phyloP scores from a whole-genome alignment of 1,140 invertebrate genomes.

The Pogonomyrmex californicus region DNA sequence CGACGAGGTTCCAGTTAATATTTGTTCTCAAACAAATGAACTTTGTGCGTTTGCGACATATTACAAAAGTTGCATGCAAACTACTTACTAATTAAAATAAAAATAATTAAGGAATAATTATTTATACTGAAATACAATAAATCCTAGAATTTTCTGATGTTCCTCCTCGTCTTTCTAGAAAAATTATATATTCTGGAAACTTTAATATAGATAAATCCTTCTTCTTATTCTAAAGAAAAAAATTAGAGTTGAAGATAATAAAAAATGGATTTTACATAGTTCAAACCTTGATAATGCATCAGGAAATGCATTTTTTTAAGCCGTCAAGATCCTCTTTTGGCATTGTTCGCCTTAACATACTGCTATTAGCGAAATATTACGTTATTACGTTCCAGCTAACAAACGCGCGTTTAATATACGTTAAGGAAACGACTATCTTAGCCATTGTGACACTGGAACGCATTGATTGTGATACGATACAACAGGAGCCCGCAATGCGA shows the following conservation, averaged over 20 bases:
- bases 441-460: slow-evolving; percentile 8
- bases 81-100: not conserved
- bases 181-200: slow-evolving; percentile 23
- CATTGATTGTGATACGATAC: slow-evolving; percentile 29
- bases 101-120: slow-evolving; percentile 3
- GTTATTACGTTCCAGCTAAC: not conserved
- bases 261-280: not conserved
- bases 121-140: not conserved
- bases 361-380: slow-evolving; percentile 26
- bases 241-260: not conserved
- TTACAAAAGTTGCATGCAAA: not conserved
- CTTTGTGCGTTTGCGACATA: not conserved
- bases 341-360: not conserved
- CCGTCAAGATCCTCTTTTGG: not conserved
- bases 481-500: not conserved
- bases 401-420: slow-evolving; percentile 13
- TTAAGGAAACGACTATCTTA: slow-evolving; percentile 29
- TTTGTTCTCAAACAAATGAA: slow-evolving; percentile 2
- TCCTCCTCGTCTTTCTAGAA: not conserved
- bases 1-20: not conserved
- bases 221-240: slow-evolving; percentile 7
- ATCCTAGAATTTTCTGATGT: slow-evolving; percentile 16
- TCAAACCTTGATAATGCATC: not conserved
- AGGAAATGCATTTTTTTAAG: slow-evolving; percentile 1
- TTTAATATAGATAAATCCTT: slow-evolving; percentile 14